Percentiles rank a stretch among this genome's conserved stretches.
These are phyloP conservation scores for Aporophyla lueneburgensis DNA, from an alignment of 2,888 invertebrate species.

Conservation along the genomic window DNA sequence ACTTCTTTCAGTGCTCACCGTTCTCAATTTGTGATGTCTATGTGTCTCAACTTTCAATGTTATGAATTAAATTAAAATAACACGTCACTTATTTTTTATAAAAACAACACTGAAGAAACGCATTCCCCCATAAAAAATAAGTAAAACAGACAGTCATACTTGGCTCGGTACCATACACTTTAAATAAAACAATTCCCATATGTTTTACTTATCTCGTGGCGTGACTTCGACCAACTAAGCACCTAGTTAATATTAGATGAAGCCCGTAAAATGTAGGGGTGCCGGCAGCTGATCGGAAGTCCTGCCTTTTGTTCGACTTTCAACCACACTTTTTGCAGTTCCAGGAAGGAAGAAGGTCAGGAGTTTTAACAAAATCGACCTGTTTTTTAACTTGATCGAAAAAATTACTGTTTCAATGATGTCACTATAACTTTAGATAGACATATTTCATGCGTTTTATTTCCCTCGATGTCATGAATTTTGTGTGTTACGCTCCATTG, in stretches of 20 bases:
- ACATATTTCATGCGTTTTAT: conserved; percentile 54
- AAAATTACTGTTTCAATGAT: conserved; percentile 27
- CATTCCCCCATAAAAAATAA: conserved; percentile 11
- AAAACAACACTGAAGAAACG: conserved; percentile 2
- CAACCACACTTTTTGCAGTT: conserved; percentile 82
- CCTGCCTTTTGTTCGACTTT: conserved; percentile 87
- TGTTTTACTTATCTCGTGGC: conserved; percentile 71
- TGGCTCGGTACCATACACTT: conserved; percentile 42
- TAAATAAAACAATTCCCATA: conserved; percentile 58
- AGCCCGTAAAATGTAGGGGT: conserved; percentile 87
- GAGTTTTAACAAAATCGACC: conserved; percentile 69
- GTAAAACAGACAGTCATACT: conserved; percentile 22
- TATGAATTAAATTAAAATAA: background rate
- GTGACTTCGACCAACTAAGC: conserved; percentile 72
- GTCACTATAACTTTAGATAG: conserved; percentile 34
- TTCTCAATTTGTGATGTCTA: background rate
- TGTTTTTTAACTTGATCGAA: conserved; percentile 32
- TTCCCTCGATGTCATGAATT: conserved; percentile 70
- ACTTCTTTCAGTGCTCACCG: background rate
- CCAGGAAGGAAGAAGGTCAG: conserved; percentile 84
- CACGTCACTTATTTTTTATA: background rate
- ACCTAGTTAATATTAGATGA: conserved; percentile 86
- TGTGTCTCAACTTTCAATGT: background rate
- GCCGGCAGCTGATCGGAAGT: conserved; percentile 91
- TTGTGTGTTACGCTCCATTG: conserved; percentile 80